These are phyloP conservation scores for Pterobdella sp. DNA, from an alignment of 2,888 invertebrate genomes.

Conservation along the genomic window DNA sequence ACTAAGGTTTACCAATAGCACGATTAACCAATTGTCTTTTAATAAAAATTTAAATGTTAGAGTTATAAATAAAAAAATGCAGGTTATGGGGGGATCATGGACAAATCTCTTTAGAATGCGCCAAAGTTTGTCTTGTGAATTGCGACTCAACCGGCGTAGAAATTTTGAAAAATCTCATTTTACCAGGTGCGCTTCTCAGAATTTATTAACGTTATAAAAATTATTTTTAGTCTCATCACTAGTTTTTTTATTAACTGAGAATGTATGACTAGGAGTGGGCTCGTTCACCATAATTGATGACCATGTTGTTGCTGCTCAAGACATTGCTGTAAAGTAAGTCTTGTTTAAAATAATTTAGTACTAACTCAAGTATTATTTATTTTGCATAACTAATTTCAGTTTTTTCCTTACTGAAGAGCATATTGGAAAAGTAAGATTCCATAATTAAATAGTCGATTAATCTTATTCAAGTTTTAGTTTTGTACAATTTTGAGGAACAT, in stretches of 20 bases:
- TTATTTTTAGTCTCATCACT: slow-evolving; percentile 3
- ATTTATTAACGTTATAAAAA: slow-evolving; percentile 16
- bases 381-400: slow-evolving; percentile 52
- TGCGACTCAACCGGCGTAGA: slow-evolving; percentile 89
- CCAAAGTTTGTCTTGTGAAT: slow-evolving; percentile 85
- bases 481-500: background rate
- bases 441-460: background rate
- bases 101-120: slow-evolving; percentile 75
- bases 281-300: slow-evolving; percentile 77
- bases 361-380: background rate
- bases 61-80: slow-evolving; percentile 18
- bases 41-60: too few relatives aligned
- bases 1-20: slow-evolving; percentile 56
- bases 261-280: slow-evolving; percentile 50
- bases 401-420: slow-evolving; percentile 80
- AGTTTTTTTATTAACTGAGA: background rate
- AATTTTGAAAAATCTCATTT: slow-evolving; percentile 81
- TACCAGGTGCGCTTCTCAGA: slow-evolving; percentile 68
- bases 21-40: too few relatives aligned
- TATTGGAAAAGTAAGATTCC: slow-evolving; percentile 59
- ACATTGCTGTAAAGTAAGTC: slow-evolving; percentile 81
- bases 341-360: background rate
- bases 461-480: background rate
- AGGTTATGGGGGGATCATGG: slow-evolving; percentile 95
- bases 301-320: slow-evolving; percentile 75